These are phyloP conservation scores for Melanostigma gelatinosum DNA, from an alignment of 2,113 vertebrate species.

Conservation along the genomic window DNA sequence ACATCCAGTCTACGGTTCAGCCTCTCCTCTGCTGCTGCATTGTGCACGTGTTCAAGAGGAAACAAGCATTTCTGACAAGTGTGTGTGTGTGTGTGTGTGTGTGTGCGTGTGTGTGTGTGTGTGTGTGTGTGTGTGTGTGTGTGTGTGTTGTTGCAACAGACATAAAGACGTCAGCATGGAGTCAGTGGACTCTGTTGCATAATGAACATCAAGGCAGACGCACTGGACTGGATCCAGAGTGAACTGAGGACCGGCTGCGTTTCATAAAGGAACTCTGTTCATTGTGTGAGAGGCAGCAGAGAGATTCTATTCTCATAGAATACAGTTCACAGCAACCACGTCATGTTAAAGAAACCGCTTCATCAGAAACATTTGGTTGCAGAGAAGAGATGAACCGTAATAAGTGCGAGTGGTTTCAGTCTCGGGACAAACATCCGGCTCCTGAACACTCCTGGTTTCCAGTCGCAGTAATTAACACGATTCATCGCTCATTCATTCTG, in stretches of 20 bases:
- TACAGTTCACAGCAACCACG: background rate
- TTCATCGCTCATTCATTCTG: background rate
- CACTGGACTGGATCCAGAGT: background rate
- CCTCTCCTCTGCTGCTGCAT: no score
- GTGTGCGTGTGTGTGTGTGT: no score
- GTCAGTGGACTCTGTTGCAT: slow-evolving; percentile 16
- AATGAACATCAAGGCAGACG: background rate
- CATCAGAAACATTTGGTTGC: background rate
- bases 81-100: slow-evolving; percentile 13
- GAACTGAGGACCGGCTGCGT: background rate
- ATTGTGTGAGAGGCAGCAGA: slow-evolving; percentile 6
- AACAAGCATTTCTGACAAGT: no score
- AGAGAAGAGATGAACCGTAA: background rate
- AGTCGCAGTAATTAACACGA: background rate
- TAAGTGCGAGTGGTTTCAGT: no score
- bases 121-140: background rate
- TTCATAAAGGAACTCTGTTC: slow-evolving; percentile 19
- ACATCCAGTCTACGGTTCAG: no score
- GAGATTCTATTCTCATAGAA: background rate
- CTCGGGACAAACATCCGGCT: no score
- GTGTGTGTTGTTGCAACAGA: background rate
- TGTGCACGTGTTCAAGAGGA: no score
- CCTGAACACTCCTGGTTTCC: background rate
- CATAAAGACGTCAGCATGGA: background rate
- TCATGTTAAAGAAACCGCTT: background rate